phyloP scores from a whole-genome alignment of 2,888 invertebrate species.

The Caenorhabditis zanzibari region DNA sequence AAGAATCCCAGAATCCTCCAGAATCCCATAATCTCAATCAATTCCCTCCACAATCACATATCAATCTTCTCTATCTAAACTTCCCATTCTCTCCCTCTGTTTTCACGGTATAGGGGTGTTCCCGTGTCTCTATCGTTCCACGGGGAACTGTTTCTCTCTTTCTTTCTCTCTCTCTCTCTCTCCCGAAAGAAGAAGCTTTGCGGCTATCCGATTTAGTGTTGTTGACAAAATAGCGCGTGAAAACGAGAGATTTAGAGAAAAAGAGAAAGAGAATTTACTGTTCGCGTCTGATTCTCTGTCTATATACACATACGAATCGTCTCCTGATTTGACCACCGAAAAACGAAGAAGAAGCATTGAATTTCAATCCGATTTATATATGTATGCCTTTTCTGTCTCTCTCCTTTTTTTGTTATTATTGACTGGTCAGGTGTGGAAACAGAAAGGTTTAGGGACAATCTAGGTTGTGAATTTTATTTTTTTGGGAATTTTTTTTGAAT shows the following conservation, averaged over 20 bases:
- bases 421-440: conserved; percentile 14
- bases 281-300: conserved; percentile 15
- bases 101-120: background rate
- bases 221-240: background rate
- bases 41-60: background rate
- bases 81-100: background rate
- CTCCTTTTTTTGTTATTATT: conserved; percentile 3
- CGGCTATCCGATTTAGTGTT: conserved; percentile 36
- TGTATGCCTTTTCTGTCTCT: conserved; percentile 5
- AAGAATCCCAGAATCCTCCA: background rate
- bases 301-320: conserved; percentile 28
- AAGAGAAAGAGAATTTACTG: conserved; percentile 18
- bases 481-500: background rate
- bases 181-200: conserved; percentile 14
- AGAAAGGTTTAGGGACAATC: background rate
- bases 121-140: background rate
- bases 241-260: background rate
- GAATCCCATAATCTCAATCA: background rate
- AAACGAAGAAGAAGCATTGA: conserved; percentile 47
- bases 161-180: background rate
- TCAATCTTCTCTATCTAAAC: background rate
- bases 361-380: conserved; percentile 48
- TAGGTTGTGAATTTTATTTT: too few relatives aligned
- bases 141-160: background rate
- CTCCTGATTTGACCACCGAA: conserved; percentile 28